Base-by-base conservation (phyloP, 2,797 vertebrate genomes). In the Gallinago solitaria region DNA sequence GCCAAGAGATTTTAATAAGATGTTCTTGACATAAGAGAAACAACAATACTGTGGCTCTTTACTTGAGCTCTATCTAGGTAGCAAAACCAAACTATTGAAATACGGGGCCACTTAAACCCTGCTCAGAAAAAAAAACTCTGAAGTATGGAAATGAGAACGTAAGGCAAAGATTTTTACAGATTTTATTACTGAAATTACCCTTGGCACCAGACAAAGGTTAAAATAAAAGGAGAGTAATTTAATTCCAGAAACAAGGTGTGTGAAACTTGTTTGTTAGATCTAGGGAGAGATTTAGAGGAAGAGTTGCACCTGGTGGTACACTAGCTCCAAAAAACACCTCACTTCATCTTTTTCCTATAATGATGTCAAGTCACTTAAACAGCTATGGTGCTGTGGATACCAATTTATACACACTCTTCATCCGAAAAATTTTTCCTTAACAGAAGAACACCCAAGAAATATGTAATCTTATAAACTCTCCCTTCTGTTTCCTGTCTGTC, bases 91-190 rank as follows among this genome's bases (percentile, higher is more conserved):
- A 89, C 78, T 45, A 70, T 81, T 54, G 64, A 93, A 71, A 23
- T 45, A 37, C 3, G 2, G 16, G 19, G 2, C 33, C 87, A 60
- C 5, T 75, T 37, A 45, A 3, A 83, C 0, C 3, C 4, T 5
- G 56, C 13, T 45, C 11, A 54, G 25, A 15, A 83, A 76, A 71
- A 87, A 80, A 28, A 2, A 0, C 9, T 64, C 16, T 6, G 1
- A 37, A 48, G 15, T 39, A 53, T 1, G 14, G 39, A 90, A 85
- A 71, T 12, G 5, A 80, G 50, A 51, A 87, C 60, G 6, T 9
- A 15, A 56, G 8, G 30, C 60, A 83, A 90, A 67, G 19, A 53
- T 59, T 57, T 61, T 63, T 54, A 20, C 4, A 41, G 5, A 4
- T 59, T 69, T 90, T 67, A 83, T 54, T 48, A 60, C 5, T 76